phyloP scores from a whole-genome alignment of 2,797 vertebrate species.

The Argyrosomus regius region DNA sequence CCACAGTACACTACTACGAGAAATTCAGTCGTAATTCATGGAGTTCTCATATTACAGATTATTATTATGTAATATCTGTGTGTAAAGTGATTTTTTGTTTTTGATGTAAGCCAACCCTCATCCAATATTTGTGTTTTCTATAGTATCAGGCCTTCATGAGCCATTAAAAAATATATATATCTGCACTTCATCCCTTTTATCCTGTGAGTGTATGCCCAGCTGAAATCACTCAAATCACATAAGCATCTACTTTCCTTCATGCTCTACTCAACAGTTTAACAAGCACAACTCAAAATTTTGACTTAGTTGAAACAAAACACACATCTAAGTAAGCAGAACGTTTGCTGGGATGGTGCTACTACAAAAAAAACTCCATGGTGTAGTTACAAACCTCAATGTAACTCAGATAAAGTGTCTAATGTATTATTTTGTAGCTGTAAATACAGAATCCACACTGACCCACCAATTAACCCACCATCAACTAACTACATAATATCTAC shows the following conservation, averaged over 20 bases:
- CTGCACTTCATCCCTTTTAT: not conserved
- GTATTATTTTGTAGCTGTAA: not conserved
- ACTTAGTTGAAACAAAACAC: conserved; percentile 28
- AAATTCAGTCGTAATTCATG: not conserved
- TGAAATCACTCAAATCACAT: not conserved
- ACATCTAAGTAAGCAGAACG: not conserved
- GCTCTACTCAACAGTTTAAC: not conserved
- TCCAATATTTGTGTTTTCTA: conserved; percentile 3
- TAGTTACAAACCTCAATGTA: not conserved
- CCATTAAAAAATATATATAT: not conserved
- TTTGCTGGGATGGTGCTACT: not conserved
- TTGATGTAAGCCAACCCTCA: not conserved
- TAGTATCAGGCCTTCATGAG: not conserved
- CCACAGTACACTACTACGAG: not conserved
- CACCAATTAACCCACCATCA: not conserved
- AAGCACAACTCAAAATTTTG: not conserved
- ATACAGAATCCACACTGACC: not conserved
- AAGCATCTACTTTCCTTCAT: not conserved
- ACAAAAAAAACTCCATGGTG: not conserved
- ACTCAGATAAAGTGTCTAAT: not conserved
- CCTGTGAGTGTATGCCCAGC: not conserved
- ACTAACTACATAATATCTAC: not conserved
- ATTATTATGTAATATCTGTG: not conserved
- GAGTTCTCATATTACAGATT: not conserved
- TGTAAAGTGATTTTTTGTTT: not conserved